phyloP scores from a whole-genome alignment of 2,888 invertebrate genomes.

The Drosophila picticornis region DNA sequence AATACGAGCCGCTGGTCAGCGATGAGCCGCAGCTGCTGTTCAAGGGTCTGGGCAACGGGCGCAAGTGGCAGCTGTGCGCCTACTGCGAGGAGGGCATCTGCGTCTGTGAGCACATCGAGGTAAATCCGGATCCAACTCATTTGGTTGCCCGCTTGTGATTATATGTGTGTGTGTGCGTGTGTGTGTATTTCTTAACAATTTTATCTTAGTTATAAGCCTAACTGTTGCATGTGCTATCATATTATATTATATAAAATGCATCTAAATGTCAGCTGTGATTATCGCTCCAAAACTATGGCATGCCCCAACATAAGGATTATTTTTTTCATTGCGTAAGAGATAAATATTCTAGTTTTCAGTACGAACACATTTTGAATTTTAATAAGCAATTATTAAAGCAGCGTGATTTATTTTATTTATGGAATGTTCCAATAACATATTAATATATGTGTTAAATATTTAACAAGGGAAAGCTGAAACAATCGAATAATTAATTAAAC shows the following conservation, averaged over 20 bases:
- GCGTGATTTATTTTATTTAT: background rate
- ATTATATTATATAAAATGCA: no score
- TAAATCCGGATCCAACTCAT: constrained; percentile 64
- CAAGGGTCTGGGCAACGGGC: constrained; percentile 82
- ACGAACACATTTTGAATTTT: background rate
- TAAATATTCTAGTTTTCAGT: background rate
- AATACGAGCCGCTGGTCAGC: constrained; percentile 82
- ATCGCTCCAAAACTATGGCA: constrained; percentile 14
- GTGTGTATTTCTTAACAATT: constrained; percentile 4
- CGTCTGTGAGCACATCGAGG: constrained; percentile 85
- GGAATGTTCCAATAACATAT: background rate
- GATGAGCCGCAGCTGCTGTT: constrained; percentile 84
- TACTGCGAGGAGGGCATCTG: constrained; percentile 85
- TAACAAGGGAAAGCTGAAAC: no score
- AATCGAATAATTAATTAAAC: background rate
- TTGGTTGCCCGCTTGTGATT: constrained; percentile 6
- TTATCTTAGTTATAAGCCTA: constrained; percentile 18
- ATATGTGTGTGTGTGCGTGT: constrained; percentile 11
- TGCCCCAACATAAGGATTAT: constrained; percentile 7
- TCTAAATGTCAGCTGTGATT: constrained; percentile 24
- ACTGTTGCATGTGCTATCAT: constrained; percentile 51
- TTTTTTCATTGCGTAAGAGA: background rate
- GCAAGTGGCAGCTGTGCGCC: constrained; percentile 83
- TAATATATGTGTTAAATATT: no score
- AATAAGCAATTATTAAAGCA: background rate